Percentiles rank a stretch among this genome's conserved stretches.
phyloP scores from a whole-genome alignment of 2,797 vertebrate genomes.

The Allobates femoralis region DNA sequence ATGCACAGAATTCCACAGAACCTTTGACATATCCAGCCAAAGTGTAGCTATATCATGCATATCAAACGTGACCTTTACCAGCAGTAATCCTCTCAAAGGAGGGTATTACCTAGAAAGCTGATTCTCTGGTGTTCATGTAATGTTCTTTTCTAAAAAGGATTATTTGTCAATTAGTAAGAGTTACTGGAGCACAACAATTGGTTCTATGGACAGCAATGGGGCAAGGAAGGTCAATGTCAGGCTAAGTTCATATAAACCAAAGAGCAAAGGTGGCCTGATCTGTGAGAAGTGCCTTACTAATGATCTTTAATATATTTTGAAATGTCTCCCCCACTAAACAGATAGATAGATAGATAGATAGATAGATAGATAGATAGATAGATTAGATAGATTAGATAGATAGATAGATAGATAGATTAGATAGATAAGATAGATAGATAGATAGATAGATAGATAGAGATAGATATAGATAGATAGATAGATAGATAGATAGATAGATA shows the following conservation, averaged over 20 bases:
- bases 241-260: slow-evolving; percentile 26
- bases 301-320: not conserved
- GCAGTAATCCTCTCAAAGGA: slow-evolving; percentile 50
- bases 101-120: slow-evolving; percentile 51
- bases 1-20: not conserved
- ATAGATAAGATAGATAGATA: too few relatives aligned
- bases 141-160: slow-evolving; percentile 52
- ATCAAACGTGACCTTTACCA: slow-evolving; percentile 56
- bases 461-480: too few relatives aligned
- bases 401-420: too few relatives aligned
- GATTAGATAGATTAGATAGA: too few relatives aligned
- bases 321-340: not conserved
- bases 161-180: slow-evolving; percentile 58
- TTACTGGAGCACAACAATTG: slow-evolving; percentile 47
- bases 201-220: slow-evolving; percentile 16
- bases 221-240: slow-evolving; percentile 35
- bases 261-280: slow-evolving; percentile 5
- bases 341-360: too few relatives aligned
- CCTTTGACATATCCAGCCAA: slow-evolving; percentile 14
- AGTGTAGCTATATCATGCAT: slow-evolving; percentile 37
- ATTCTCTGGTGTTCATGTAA: slow-evolving; percentile 54
- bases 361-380: too few relatives aligned
- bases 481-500: too few relatives aligned
- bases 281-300: not conserved
- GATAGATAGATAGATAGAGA: too few relatives aligned